Base-by-base conservation (phyloP, 1,140 invertebrate genomes). In the Brachionus calyciflorus region DNA sequence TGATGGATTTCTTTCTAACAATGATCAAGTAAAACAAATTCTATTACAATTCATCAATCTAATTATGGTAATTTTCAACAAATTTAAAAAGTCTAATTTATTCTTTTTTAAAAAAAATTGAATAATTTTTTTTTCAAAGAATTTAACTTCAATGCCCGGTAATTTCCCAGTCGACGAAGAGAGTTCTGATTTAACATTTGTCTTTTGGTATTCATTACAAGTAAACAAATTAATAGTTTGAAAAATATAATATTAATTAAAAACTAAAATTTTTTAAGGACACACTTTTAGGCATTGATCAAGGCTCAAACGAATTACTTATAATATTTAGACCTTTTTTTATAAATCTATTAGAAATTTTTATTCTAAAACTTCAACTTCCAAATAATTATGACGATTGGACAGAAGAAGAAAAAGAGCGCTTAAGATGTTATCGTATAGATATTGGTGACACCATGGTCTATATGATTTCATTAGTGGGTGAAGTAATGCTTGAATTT, bases 401-500 rank as follows among this genome's bases (percentile, higher is more conserved):
- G 69, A 73, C n/a, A 12, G 69, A 73, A 12, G 69, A 73, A 51
- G 69, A 73, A 73, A 73, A 73, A 73, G 69, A 73, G 19, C 46
- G 69, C 21, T 41, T 73, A 41, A 33, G 69, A 49, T 73, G 69
- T n/a, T 73, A 73, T 30, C 33, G 69, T 51, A 73, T 73, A 14
- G 69, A 73, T 55, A 73, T 73, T 55, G 69, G 69, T 0, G 69
- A 73, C 41, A 73, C 69, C 14, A 73, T 73, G 69, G 69, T 73
- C 7, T 73, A 73, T 46, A 73, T 73, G 69, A 73, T 73, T 55
- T 40, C 46, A 19, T 73, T 73, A 21, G 30, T 73, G 9, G 69
- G 69, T 24, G 69, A 73, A 49, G 40, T 73, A 55, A 73, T 73
- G 69, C 69, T 73, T 24, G 69, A 73, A 26, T 73, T 73, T 55